Evolutionary conservation across 2,888 invertebrate species (phyloP).

Genomic region (Linnaemya vulpina): DNA sequence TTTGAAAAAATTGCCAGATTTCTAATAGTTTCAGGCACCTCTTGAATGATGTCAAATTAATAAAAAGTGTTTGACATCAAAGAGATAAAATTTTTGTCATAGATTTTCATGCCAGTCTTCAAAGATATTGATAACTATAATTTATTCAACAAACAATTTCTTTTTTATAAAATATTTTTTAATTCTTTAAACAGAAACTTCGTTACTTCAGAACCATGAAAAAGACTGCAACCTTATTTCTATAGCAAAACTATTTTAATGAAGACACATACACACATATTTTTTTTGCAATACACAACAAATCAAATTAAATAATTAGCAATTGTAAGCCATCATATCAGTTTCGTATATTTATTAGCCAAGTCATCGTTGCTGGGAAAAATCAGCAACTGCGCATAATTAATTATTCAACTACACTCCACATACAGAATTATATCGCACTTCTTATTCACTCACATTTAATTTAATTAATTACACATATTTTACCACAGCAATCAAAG

Average conservation of each 20-base stretch:
- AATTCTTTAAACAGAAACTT: too few species aligned
- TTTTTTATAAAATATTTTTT: too few species aligned
- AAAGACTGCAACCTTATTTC: neutral
- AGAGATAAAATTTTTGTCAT: too few species aligned
- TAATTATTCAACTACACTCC: neutral
- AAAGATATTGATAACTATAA: too few species aligned
- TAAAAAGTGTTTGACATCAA: too few species aligned
- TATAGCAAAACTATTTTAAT: neutral
- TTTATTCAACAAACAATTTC: too few species aligned
- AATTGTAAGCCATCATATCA: neutral
- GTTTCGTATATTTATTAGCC: neutral
- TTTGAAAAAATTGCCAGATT: too few species aligned
- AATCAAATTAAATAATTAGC: neutral
- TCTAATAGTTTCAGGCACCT: too few species aligned
- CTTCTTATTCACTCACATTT: constrained; percentile 13
- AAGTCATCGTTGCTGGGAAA: neutral
- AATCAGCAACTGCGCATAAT: neutral
- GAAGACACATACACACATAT: neutral
- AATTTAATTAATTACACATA: constrained; percentile 23
- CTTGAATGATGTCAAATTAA: too few species aligned
- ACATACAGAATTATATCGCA: neutral
- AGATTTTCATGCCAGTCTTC: too few species aligned
- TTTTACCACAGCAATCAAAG: neutral
- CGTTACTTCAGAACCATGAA: too few species aligned
- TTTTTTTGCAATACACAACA: neutral